Conservation (phyloP, 2,113 vertebrate genomes). For the Chionis minor region DNA sequence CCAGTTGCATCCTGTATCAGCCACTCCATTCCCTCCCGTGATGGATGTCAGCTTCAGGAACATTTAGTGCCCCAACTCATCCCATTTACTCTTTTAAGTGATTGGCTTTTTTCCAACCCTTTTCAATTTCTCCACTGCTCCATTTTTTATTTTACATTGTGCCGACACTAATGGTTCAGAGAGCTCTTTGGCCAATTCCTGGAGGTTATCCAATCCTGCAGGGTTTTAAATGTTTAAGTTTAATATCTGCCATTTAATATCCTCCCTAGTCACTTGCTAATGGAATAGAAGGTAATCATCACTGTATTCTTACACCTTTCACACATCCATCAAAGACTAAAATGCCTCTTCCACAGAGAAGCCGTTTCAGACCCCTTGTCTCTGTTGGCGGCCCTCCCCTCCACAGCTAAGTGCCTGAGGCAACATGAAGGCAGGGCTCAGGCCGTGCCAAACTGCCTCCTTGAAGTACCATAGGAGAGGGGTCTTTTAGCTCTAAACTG, state of each 20-base stretch:
- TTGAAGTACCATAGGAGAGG: fast-evolving
- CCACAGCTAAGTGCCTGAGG: not conserved
- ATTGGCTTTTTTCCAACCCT: constrained; percentile 38
- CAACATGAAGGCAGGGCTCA: not conserved
- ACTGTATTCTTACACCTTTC: not conserved
- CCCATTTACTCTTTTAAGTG: constrained; percentile 27
- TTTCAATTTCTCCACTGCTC: constrained; percentile 9
- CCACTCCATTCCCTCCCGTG: not conserved
- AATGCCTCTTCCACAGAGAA: not conserved
- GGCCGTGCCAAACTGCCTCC: not conserved
- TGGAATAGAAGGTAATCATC: constrained; percentile 31
- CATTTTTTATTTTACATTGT: constrained; percentile 35
- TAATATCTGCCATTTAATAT: constrained; percentile 41
- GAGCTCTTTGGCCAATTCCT: constrained; percentile 23
- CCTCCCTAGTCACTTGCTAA: constrained; percentile 38
- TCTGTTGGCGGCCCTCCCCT: not conserved
- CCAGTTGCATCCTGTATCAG: not conserved
- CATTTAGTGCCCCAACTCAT: not conserved
- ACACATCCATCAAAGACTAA: constrained; percentile 20
- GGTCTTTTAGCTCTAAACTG: not conserved
- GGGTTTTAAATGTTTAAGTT: constrained; percentile 23
- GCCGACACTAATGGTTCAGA: constrained; percentile 16
- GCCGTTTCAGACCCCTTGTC: not conserved
- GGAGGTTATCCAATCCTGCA: constrained; percentile 31
- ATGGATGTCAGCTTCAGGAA: constrained; percentile 9